Conservation (phyloP, 2,888 invertebrate species). For the Cheiracanthium punctorium region DNA sequence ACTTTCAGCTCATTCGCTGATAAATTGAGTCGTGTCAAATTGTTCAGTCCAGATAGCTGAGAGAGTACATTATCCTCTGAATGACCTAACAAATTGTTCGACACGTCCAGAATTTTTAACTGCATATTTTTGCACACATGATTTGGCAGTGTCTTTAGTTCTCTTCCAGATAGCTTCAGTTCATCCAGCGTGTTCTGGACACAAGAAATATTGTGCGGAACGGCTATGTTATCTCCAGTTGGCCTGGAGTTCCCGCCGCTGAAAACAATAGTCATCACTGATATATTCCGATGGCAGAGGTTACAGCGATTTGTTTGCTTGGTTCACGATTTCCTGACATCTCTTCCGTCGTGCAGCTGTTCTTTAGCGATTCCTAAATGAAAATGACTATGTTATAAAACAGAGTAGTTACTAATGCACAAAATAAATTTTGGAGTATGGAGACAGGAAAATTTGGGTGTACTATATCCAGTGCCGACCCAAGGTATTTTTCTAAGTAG, state of each 20-base stretch:
- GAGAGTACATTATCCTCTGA: neutral
- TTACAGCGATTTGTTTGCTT: neutral
- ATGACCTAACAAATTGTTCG: constrained; percentile 38
- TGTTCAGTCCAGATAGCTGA: constrained; percentile 30
- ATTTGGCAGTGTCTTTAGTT: constrained; percentile 34
- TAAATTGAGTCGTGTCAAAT: constrained; percentile 48
- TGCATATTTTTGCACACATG: constrained; percentile 17
- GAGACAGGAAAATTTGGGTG: too few species aligned
- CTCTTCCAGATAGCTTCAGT: constrained; percentile 37
- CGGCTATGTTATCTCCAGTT: neutral
- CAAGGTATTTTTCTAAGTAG: too few species aligned
- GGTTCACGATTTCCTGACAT: neutral
- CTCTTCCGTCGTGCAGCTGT: too few species aligned
- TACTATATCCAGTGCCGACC: too few species aligned
- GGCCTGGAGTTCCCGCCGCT: constrained; percentile 30
- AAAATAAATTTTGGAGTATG: too few species aligned
- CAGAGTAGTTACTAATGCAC: too few species aligned
- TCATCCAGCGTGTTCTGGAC: constrained; percentile 23
- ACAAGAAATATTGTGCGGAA: neutral
- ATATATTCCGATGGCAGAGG: neutral
- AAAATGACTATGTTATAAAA: too few species aligned
- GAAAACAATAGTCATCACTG: constrained; percentile 59
- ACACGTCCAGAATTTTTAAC: constrained; percentile 48
- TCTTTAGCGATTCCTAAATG: too few species aligned
- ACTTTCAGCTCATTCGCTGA: constrained; percentile 44